Base-by-base conservation (phyloP, 2,113 vertebrate species). In the Sinocyclocheilus anshuiensis region DNA sequence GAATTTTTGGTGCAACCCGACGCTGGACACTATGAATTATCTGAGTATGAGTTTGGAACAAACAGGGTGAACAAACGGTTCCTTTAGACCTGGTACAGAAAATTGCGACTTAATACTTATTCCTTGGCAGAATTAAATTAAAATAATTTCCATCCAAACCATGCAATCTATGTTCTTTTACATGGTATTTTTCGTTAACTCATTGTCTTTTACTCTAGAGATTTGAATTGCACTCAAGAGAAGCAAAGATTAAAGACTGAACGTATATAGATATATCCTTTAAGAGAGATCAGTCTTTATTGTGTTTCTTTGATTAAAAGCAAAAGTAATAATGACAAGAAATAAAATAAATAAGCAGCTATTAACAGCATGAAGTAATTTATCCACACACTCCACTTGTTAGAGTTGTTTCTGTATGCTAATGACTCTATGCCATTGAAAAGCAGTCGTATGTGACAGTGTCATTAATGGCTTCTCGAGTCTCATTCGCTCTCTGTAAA, bases 401-500 rank as follows among this genome's bases (percentile, higher is more conserved):
- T 81, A 39, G 24, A 36, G 78, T 71, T 48, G 71, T 89, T 90
- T 89, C 86, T 84, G 77, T 72, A 78, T 48, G 69, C 63, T 83
- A 90, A 89, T 86, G 72, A 59, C 57, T 57, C 57, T 36, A 78
- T 90, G 91, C 91, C 88, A 90, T 84, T 92, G 88, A 89, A 92
- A 91, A 74, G 83, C 92, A 90, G 84, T 93, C 91, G 90, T 75
- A 91, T 91, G 91, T 93, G 92, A 93, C 88, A 71, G 87, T 86
- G 61, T 88, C 89, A 71, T 88, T 93, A 93, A 94, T 93, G 89
- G 88, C 89, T 92, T 91, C 65, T 75, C 4, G 15, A 33, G 20
- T 48, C 24, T 16, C 11, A 39, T 48, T 82, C 24, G 1, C 42
- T 12, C 45, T 42, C 29, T 16, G 26, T 65, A 26, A 18, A 24